phyloP scores from a whole-genome alignment of 1,140 invertebrate species.

The Heliothis virescens region DNA sequence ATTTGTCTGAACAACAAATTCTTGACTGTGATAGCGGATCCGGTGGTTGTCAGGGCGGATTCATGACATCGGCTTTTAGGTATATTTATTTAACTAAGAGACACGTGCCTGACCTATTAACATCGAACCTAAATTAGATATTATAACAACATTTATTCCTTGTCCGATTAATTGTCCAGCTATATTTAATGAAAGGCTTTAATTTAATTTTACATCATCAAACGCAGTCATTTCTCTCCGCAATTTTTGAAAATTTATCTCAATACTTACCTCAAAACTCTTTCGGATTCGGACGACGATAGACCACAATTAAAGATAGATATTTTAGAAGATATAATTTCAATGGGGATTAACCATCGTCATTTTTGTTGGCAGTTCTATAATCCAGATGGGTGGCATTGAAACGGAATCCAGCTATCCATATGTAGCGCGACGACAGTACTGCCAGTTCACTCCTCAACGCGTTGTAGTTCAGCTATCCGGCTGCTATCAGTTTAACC shows the following conservation, averaged over 20 bases:
- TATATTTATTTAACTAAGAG: background rate
- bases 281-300: too few species aligned
- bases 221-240: too few species aligned
- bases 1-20: constrained; percentile 18
- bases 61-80: background rate
- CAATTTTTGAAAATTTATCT: too few species aligned
- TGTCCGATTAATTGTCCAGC: too few species aligned
- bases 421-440: background rate
- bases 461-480: background rate
- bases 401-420: background rate
- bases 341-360: too few species aligned
- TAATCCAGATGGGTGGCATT: background rate
- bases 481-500: background rate
- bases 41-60: background rate
- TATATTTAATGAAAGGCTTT: too few species aligned
- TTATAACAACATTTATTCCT: too few species aligned
- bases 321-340: too few species aligned
- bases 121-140: background rate
- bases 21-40: constrained; percentile 6
- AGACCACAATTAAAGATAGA: too few species aligned
- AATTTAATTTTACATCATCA: too few species aligned
- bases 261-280: too few species aligned
- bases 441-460: background rate
- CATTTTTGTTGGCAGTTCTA: background rate
- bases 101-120: too few species aligned